Conservation (phyloP, 2,888 invertebrate species). For the Melanargia galathea region DNA sequence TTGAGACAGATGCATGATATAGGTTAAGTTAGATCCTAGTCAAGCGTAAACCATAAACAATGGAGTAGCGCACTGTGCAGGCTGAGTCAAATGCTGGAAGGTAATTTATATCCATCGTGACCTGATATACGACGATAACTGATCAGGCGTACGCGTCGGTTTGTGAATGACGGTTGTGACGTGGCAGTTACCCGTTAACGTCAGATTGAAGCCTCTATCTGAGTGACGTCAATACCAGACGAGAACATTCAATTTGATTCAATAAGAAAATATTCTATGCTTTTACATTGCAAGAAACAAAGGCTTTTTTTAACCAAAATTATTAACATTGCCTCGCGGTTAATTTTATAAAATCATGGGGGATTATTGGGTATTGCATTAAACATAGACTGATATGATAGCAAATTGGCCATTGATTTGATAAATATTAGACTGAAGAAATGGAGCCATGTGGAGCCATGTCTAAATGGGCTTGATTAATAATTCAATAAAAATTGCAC, state of each 20-base stretch:
- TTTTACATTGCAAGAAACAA: background rate
- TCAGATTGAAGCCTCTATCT: constrained; percentile 11
- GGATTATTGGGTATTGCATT: background rate
- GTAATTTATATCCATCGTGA: background rate
- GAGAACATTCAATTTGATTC: constrained; percentile 5
- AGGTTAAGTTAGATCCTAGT: background rate
- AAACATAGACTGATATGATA: too few species aligned
- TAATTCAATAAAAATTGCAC: too few species aligned
- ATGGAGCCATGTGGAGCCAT: too few species aligned
- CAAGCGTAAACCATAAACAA: constrained; percentile 1
- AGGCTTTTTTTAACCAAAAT: constrained; percentile 8
- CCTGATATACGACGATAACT: background rate
- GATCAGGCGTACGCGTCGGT: background rate
- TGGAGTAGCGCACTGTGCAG: background rate
- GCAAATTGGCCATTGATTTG: too few species aligned
- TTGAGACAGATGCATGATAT: too few species aligned
- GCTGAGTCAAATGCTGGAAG: background rate
- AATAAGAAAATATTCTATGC: background rate
- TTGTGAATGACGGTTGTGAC: constrained; percentile 8
- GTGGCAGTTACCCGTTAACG: background rate
- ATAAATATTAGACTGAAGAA: too few species aligned
- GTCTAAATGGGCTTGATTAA: too few species aligned
- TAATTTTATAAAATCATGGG: background rate
- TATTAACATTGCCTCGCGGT: background rate
- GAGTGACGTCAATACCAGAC: background rate